Evolutionary conservation across 1,140 invertebrate genomes (phyloP).

Genomic region (Melanaphis sacchari): DNA sequence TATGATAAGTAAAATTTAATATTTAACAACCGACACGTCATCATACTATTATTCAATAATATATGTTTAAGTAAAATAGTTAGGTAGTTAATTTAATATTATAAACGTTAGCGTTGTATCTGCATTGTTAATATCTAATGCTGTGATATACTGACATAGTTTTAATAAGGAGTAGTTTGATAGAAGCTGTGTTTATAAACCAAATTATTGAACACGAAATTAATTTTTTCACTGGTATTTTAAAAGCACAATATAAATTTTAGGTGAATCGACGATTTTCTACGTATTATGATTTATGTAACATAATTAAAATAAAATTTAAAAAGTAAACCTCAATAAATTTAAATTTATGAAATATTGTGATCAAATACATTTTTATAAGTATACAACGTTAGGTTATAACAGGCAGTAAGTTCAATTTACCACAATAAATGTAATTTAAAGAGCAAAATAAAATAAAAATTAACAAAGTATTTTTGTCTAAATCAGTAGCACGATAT

Average conservation of each 20-base stretch:
- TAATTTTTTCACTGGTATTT: too few species aligned
- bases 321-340: background rate
- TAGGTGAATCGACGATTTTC: too few species aligned
- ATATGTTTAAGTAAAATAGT: background rate
- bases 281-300: too few species aligned
- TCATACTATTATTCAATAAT: background rate
- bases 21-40: background rate
- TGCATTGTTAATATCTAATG: too few species aligned
- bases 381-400: background rate
- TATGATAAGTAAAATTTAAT: conserved; percentile 8
- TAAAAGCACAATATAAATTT: too few species aligned
- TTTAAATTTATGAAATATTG: background rate
- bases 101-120: background rate
- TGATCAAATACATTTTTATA: background rate
- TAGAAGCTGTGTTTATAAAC: too few species aligned
- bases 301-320: too few species aligned
- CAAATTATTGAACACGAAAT: too few species aligned
- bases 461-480: too few species aligned
- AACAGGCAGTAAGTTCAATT: background rate
- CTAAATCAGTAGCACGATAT: background rate
- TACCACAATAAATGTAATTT: background rate
- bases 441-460: background rate
- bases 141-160: too few species aligned
- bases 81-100: background rate
- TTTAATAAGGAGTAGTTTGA: too few species aligned